Conservation (phyloP, 1,140 invertebrate species). For the Eriosoma lanigerum region DNA sequence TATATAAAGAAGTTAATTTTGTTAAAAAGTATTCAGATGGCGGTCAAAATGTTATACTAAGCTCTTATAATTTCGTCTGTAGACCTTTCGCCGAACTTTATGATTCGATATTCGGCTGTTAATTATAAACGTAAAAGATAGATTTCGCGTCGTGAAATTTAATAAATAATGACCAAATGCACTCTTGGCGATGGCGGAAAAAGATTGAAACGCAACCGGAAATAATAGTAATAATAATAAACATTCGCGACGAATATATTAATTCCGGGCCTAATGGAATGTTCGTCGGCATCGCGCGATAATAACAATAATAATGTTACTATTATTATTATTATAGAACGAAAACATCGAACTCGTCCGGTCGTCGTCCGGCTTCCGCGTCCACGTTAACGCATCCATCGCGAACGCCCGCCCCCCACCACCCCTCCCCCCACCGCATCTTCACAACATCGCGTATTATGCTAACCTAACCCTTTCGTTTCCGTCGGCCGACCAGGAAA, state of each 20-base stretch:
- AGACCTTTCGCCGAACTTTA: not conserved
- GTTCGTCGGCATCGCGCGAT: not conserved
- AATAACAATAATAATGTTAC: not conserved
- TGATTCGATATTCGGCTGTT: too few species aligned
- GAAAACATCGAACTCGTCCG: conserved; percentile 7
- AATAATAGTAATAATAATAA: not conserved
- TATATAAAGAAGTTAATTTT: too few species aligned
- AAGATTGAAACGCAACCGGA: not conserved
- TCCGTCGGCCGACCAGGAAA: not conserved
- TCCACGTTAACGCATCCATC: too few species aligned
- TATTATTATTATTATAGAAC: not conserved
- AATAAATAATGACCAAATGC: not conserved
- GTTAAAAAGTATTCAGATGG: too few species aligned
- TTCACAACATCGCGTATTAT: not conserved
- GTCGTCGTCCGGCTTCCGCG: not conserved
- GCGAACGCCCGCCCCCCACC: not conserved
- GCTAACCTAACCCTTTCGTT: not conserved
- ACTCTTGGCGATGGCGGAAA: not conserved
- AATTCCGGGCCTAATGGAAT: conserved; percentile 32
- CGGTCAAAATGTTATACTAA: too few species aligned
- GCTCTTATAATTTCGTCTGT: not conserved
- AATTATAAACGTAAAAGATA: not conserved
- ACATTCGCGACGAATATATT: not conserved
- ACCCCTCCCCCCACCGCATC: too few species aligned
- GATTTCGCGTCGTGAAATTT: not conserved